Percentiles rank a stretch among this genome's conserved stretches.
These are phyloP conservation scores for Archips xylosteana DNA, from an alignment of 2,888 invertebrate species.

Conservation along the genomic window DNA sequence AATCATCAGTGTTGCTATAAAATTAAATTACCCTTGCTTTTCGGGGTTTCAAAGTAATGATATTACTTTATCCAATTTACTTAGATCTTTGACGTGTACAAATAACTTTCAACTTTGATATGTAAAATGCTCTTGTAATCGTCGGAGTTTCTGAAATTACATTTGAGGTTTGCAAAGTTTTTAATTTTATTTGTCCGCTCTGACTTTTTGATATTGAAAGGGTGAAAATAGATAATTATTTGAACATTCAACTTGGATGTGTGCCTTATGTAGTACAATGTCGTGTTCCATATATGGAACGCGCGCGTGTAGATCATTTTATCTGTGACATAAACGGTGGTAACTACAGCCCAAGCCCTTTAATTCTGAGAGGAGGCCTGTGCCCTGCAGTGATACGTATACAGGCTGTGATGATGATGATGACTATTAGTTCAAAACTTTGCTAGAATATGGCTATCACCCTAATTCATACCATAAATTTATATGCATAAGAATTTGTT, in stretches of 20 bases:
- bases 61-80: conserved; percentile 11
- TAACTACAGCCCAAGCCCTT: too few relatives aligned
- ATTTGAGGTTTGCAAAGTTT: conserved; percentile 7
- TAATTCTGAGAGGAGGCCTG: too few relatives aligned
- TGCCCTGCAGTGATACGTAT: too few relatives aligned
- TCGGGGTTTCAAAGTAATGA: background rate
- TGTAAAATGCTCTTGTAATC: conserved; percentile 2
- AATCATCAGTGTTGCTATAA: background rate
- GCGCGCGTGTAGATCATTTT: background rate
- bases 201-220: background rate
- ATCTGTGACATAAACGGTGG: too few relatives aligned
- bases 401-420: too few relatives aligned
- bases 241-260: background rate
- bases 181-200: conserved; percentile 4
- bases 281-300: background rate
- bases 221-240: background rate
- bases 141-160: conserved; percentile 7
- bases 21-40: background rate
- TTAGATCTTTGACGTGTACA: conserved; percentile 2
- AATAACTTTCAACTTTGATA: conserved; percentile 15
- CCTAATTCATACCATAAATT: background rate
- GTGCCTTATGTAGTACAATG: background rate
- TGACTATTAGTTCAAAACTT: background rate
- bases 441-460: background rate
- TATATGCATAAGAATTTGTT: background rate